These are phyloP conservation scores for Apis laboriosa DNA, from an alignment of 1,140 invertebrate species.

Conservation along the genomic window DNA sequence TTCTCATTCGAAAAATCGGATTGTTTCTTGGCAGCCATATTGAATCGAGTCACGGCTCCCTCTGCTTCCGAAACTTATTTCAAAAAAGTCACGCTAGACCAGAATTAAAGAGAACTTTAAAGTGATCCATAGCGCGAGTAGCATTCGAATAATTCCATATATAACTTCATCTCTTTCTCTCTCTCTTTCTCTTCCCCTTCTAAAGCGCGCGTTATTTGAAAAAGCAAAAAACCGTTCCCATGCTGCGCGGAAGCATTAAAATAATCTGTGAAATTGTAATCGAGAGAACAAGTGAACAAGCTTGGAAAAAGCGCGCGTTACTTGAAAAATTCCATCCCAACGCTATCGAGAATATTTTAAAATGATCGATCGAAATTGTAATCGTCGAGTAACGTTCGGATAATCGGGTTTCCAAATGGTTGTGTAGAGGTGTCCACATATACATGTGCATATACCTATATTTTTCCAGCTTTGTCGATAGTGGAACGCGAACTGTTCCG, in stretches of 20 bases:
- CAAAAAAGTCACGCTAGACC: no score
- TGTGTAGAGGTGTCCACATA: not conserved
- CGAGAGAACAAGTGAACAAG: no score
- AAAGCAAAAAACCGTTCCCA: not conserved
- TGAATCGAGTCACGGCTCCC: no score
- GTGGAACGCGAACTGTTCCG: slow-evolving; percentile 83
- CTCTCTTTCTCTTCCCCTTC: not conserved
- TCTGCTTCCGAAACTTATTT: no score
- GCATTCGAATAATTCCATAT: no score
- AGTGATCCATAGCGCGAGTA: no score
- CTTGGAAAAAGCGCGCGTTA: no score
- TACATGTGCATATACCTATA: not conserved
- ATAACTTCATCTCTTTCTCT: no score
- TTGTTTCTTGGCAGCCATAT: not conserved
- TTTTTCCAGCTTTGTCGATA: slow-evolving; percentile 78
- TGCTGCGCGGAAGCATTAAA: not conserved
- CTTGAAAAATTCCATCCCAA: no score
- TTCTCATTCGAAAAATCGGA: not conserved
- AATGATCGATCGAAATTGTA: not conserved
- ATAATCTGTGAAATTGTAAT: not conserved
- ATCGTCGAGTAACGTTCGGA: not conserved
- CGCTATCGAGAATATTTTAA: no score
- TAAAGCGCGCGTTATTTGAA: not conserved
- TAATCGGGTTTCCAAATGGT: not conserved
- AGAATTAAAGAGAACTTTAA: no score